Base-by-base conservation (phyloP, 2,888 invertebrate species). In the Thelaira solivaga region DNA sequence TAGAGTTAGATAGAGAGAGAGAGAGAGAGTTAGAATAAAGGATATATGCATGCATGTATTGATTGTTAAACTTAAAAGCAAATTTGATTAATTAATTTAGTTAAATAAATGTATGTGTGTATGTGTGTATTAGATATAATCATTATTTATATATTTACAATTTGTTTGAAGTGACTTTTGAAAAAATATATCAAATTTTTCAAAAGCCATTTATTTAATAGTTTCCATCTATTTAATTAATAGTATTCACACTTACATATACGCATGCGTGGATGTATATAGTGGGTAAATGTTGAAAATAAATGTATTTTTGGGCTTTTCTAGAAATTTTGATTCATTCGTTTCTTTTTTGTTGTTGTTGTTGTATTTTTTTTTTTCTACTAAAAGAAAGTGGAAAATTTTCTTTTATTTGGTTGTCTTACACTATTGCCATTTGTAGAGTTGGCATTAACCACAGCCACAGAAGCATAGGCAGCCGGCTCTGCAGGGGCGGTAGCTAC, bases 391-490 rank as follows among this genome's bases (percentile, higher is more conserved):
- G 85, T 84, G 73, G 83, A 85, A 76, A 83, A 85, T 78, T 83
- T 84, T 67, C 83, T 83, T 80, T 82, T 86, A 76, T 84, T 84
- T 57, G 84, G 83, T 80, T 78, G 81, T 81, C 78, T 83, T 83
- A 51, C 72, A 68, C 73, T 81, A 69, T 71, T 81, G 49, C 81
- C 80, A 68, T 80, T 82, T 82, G 80, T 76, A 71, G 69, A 64
- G 73, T 83, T 85, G 45, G 82, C 67, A 61, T 82, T 77, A 74
- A 84, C 80, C 65, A 86, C 82, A 62, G 85, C 83, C 72, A 86
- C 86, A 26, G 86, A 86, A 59, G 86, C 85, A 76, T 87, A 87
- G 11, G 86, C 86, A 51, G 87, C 80, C 47, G 71, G 69, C 65
- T 80, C 80, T 51, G 71, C 67, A 72, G 79, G 55, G 73, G 81